Conservation (phyloP, 2,888 invertebrate genomes). For the Erannis defoliaria region DNA sequence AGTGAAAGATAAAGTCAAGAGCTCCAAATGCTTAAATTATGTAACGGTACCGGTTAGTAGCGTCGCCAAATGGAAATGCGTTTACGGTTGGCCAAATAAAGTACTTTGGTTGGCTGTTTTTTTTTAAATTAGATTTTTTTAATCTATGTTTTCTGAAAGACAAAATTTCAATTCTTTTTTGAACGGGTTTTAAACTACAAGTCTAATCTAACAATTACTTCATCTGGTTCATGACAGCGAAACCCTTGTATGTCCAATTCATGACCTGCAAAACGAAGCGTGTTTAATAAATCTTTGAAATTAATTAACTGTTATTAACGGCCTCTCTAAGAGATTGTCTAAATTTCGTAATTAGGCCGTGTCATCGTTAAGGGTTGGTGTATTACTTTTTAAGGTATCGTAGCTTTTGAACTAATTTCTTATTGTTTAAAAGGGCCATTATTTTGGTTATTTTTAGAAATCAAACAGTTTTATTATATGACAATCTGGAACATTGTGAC, state of each 20-base stretch:
- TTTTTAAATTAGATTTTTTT: too few species aligned
- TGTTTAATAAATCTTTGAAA: slow-evolving; percentile 35
- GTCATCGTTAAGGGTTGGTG: slow-evolving; percentile 13
- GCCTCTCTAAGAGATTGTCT: slow-evolving; percentile 22
- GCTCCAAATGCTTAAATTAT: too few species aligned
- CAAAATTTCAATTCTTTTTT: neutral
- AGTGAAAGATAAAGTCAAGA: too few species aligned
- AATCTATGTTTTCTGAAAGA: neutral
- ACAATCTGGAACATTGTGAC: neutral
- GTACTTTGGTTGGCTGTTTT: too few species aligned
- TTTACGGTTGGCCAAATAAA: too few species aligned
- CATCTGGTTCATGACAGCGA: slow-evolving; percentile 71
- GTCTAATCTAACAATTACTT: slow-evolving; percentile 56
- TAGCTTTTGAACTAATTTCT: slow-evolving; percentile 9
- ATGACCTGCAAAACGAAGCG: slow-evolving; percentile 62
- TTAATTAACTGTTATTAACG: slow-evolving; percentile 32
- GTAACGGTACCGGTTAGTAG: too few species aligned
- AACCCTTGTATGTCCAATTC: slow-evolving; percentile 74
- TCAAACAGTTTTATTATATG: neutral
- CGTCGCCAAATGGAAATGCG: too few species aligned
- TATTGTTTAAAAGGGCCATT: neutral
- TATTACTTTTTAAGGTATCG: slow-evolving; percentile 13
- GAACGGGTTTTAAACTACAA: neutral
- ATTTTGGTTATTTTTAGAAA: neutral
- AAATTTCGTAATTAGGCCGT: slow-evolving; percentile 32